These are phyloP conservation scores for Simalia tracyae DNA, from an alignment of 2,797 vertebrate genomes.

Conservation along the genomic window DNA sequence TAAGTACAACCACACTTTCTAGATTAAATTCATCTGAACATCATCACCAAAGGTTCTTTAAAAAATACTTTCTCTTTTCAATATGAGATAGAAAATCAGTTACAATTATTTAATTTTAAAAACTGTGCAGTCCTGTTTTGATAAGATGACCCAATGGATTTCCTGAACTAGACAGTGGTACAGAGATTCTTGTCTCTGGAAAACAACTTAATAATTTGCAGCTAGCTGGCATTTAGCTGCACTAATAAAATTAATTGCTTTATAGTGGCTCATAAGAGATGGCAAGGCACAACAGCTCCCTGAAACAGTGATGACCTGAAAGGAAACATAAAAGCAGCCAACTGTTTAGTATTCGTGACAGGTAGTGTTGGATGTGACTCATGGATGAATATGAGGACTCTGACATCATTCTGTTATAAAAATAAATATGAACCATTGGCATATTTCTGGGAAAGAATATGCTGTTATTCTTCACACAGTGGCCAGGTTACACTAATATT, in stretches of 20 bases:
- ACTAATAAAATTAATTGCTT: background rate
- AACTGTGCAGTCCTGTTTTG: background rate
- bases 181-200: slow-evolving; percentile 4
- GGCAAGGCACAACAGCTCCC: background rate
- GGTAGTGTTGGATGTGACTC: slow-evolving; percentile 3
- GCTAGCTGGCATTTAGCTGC: slow-evolving; percentile 14
- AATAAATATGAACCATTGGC: slow-evolving; percentile 28
- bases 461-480: background rate
- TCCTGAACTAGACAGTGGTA: slow-evolving; percentile 9
- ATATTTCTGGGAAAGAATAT: slow-evolving; percentile 29
- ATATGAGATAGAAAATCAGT: background rate
- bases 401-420: slow-evolving; percentile 1
- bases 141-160: slow-evolving; percentile 14
- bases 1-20: background rate
- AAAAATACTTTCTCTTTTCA: background rate
- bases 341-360: background rate
- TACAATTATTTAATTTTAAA: background rate
- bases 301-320: background rate
- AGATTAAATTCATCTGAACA: background rate
- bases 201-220: background rate
- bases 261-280: slow-evolving; percentile 15
- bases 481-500: background rate
- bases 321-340: slow-evolving; percentile 1
- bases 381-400: slow-evolving; percentile 15
- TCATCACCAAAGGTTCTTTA: background rate